Evolutionary conservation across 1,140 invertebrate genomes (phyloP).

Genomic region (Drosophila nebulosa): DNA sequence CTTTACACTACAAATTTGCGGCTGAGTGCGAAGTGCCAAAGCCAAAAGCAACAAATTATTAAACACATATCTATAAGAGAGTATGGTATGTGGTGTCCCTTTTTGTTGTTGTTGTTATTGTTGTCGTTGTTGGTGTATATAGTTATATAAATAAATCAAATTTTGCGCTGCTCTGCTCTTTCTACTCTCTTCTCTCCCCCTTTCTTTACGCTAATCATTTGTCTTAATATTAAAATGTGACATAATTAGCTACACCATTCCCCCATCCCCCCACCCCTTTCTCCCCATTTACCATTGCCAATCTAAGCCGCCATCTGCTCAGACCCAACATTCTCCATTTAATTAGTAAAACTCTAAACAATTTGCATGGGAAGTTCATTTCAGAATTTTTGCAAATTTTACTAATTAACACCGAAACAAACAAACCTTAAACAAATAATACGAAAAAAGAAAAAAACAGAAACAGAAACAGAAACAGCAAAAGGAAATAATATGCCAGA

Average conservation of each 20-base stretch:
- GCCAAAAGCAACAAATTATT: conserved; percentile 2
- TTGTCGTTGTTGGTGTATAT: neutral
- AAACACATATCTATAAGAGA: neutral
- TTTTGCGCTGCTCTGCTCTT: conserved; percentile 1
- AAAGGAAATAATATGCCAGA: neutral
- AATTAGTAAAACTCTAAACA: conserved; percentile 28
- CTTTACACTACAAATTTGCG: conserved; percentile 6
- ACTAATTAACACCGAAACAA: neutral
- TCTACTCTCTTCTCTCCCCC: neutral
- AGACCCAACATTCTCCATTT: conserved; percentile 12
- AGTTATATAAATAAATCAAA: conserved; percentile 5
- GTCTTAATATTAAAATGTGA: neutral
- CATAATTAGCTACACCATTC: neutral
- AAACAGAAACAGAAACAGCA: neutral
- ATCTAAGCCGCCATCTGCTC: neutral
- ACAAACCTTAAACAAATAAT: neutral
- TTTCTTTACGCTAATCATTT: neutral
- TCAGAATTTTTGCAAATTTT: neutral
- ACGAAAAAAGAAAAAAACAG: neutral
- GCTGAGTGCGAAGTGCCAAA: conserved; percentile 7
- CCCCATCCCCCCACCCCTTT: too few species aligned
- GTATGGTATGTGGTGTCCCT: neutral
- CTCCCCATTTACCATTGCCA: too few species aligned
- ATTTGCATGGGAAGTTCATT: conserved; percentile 4
- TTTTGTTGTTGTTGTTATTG: too few species aligned